A percentile compares a stretch with the other conserved stretches of the same genome.
Evolutionary conservation across 2,888 invertebrate species (phyloP).

Genomic region (Ophion ellenae): DNA sequence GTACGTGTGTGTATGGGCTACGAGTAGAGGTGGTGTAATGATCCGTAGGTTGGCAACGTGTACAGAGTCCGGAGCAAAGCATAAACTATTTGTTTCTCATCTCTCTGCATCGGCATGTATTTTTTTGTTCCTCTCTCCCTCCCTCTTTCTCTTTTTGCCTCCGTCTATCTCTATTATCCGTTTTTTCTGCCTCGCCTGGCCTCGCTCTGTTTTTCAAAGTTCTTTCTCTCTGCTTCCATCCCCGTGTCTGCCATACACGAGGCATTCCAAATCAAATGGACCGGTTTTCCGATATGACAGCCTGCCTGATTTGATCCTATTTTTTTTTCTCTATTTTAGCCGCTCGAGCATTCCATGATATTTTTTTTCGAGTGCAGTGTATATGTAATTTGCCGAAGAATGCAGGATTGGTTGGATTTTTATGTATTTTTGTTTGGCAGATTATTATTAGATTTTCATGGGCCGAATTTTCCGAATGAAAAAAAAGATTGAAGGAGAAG

Average conservation of each 20-base stretch:
- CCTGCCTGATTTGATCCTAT: background rate
- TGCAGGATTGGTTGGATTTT: background rate
- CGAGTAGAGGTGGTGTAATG: background rate
- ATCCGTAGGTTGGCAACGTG: conserved; percentile 27
- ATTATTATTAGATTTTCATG: background rate
- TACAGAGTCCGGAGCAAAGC: conserved; percentile 32
- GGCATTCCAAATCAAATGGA: background rate
- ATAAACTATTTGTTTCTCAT: conserved; percentile 55
- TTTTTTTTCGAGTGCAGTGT: background rate
- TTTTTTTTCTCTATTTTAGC: background rate
- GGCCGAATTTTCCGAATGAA: background rate
- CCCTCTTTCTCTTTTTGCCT: conserved; percentile 32
- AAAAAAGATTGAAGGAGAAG: background rate
- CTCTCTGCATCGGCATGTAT: conserved; percentile 30
- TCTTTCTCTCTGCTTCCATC: conserved; percentile 25
- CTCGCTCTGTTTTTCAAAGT: conserved; percentile 47
- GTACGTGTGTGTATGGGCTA: background rate
- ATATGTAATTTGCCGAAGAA: background rate
- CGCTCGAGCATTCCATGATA: background rate
- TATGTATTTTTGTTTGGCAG: background rate
- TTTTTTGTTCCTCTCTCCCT: conserved; percentile 33
- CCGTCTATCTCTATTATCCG: background rate
- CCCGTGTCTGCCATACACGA: conserved; percentile 1
- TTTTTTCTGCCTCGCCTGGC: conserved; percentile 22
- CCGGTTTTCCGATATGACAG: background rate